Percentiles rank a stretch among this genome's conserved stretches.
Conservation (phyloP, 2,797 vertebrate species). For the Mus caroli region DNA sequence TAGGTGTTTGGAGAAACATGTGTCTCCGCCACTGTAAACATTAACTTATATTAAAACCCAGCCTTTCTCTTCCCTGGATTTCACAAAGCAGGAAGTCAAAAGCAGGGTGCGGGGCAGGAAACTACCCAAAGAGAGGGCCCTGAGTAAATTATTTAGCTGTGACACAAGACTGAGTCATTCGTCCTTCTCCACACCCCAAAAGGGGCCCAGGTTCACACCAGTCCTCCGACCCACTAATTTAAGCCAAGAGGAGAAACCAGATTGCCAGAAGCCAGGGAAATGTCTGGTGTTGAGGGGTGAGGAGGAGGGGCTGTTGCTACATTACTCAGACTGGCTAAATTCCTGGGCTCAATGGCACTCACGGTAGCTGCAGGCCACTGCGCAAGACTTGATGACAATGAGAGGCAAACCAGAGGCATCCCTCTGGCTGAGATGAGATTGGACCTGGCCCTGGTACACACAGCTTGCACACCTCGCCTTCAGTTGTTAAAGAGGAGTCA, state of each 20-base stretch:
- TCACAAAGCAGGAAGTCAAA: constrained; percentile 70
- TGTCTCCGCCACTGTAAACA: constrained; percentile 58
- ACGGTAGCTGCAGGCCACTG: too few species aligned
- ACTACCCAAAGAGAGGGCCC: constrained; percentile 17
- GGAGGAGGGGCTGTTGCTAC: background rate
- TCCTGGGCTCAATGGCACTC: background rate
- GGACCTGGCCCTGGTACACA: background rate
- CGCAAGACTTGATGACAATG: background rate
- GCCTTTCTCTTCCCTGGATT: constrained; percentile 24
- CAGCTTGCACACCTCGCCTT: background rate
- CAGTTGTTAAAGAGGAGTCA: background rate
- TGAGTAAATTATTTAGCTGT: constrained; percentile 67
- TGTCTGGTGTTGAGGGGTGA: background rate
- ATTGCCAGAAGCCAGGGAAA: background rate
- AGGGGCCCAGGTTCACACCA: background rate
- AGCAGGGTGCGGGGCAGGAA: background rate
- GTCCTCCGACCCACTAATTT: background rate
- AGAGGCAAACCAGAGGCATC: background rate
- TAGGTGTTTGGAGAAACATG: background rate
- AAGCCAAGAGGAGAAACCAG: background rate
- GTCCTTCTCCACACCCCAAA: background rate
- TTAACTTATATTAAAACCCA: constrained; percentile 69
- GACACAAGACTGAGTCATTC: background rate
- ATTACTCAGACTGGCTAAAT: background rate
- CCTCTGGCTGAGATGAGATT: background rate